Evolutionary conservation across 2,113 vertebrate species (phyloP).

Genomic region (Daubentonia madagascariensis): DNA sequence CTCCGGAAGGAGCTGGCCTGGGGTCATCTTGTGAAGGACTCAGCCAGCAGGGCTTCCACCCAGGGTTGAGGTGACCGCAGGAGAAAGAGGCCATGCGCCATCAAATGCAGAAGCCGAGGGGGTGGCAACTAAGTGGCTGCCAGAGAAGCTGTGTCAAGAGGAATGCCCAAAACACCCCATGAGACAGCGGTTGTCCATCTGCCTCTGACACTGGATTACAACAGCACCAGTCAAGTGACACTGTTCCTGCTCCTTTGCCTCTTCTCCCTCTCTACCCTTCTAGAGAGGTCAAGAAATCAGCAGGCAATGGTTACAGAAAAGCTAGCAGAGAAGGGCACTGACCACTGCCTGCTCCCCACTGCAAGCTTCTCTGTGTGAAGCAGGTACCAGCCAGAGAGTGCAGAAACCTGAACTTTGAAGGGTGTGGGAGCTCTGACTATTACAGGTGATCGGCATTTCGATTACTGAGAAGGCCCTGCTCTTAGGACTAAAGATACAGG

Average conservation of each 20-base stretch:
- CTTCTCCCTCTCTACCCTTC: too few species aligned
- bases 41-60: background rate
- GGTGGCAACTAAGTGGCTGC: background rate
- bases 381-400: too few species aligned
- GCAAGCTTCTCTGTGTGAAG: background rate
- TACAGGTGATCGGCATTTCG: background rate
- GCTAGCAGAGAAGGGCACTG: background rate
- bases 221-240: too few species aligned
- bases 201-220: background rate
- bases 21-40: too few species aligned
- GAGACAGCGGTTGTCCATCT: background rate
- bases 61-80: background rate
- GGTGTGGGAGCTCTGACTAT: too few species aligned
- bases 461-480: background rate
- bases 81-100: background rate
- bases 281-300: background rate
- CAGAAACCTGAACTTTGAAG: background rate
- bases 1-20: too few species aligned
- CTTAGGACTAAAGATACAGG: background rate
- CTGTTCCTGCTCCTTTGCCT: fast-evolving
- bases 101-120: background rate
- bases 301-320: background rate
- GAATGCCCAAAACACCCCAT: background rate
- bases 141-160: too few species aligned
- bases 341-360: too few species aligned